Conservation (phyloP, 2,888 invertebrate genomes). For the Sthenelais limicola region DNA sequence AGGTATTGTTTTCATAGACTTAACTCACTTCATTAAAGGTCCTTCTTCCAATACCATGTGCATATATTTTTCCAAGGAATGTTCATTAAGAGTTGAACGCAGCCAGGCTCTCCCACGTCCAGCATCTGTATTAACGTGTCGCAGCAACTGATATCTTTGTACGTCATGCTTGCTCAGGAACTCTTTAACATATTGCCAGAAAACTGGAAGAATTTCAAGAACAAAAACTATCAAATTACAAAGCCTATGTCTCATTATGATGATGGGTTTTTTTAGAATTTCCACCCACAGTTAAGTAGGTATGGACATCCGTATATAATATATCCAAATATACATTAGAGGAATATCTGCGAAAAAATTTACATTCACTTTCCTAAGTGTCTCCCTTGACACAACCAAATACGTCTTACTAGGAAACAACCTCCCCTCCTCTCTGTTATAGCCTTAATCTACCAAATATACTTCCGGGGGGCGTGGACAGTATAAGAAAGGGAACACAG, state of each 20-base stretch:
- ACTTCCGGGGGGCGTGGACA: too few relatives aligned
- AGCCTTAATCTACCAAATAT: too few relatives aligned
- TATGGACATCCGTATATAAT: background rate
- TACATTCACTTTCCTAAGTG: too few relatives aligned
- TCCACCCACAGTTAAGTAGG: background rate
- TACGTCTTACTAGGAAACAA: too few relatives aligned
- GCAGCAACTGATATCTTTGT: conserved; percentile 81
- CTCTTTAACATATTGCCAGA: conserved; percentile 73
- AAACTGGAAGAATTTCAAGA: too few relatives aligned
- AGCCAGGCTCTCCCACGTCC: conserved; percentile 92
- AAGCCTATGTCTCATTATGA: too few relatives aligned
- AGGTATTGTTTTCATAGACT: too few relatives aligned
- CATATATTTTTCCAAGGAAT: conserved; percentile 84
- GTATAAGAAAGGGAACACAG: too few relatives aligned
- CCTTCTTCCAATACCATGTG: conserved; percentile 81
- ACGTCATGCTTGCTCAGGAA: conserved; percentile 83
- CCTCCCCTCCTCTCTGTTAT: too few relatives aligned
- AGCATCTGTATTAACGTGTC: conserved; percentile 80
- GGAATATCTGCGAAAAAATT: too few relatives aligned
- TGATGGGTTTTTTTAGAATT: background rate
- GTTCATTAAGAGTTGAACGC: conserved; percentile 90
- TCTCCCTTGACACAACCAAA: too few relatives aligned
- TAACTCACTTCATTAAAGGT: conserved; percentile 75
- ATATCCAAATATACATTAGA: background rate
- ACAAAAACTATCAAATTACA: too few relatives aligned